Evolutionary conservation across 35 echinoderm and acorn worm genomes (phyloP), one percentile per base, ranked within the genome.

Genomic region (Acanthaster planci): DNA sequence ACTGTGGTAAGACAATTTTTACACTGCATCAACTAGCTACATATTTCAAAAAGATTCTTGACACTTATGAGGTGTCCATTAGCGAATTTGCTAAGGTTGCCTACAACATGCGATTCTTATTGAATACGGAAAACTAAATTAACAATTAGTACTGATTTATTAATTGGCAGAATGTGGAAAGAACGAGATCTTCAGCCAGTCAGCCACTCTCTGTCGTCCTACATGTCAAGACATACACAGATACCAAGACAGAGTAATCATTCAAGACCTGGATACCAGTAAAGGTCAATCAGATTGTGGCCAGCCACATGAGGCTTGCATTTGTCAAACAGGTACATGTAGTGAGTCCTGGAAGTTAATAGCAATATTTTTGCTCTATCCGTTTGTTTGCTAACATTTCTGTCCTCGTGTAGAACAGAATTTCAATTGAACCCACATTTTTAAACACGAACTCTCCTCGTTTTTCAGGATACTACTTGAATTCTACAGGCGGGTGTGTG

Each of bases 401-500:
- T n/a, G n/a, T n/a, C n/a, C n/a, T n/a, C n/a, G n/a, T n/a, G n/a
- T n/a, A n/a, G n/a, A n/a, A n/a, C n/a, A n/a, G n/a, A n/a, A n/a
- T n/a, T n/a, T n/a, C n/a, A n/a, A n/a, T n/a, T n/a, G n/a, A n/a
- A n/a, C n/a, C n/a, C n/a, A n/a, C n/a, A n/a, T n/a, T n/a, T n/a
- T n/a, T n/a, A n/a, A n/a, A n/a, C n/a, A n/a, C n/a, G n/a, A n/a
- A n/a, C n/a, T n/a, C n/a, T n/a, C n/a, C 12, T 47, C 42, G 12
- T 6, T 47, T 47, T 5, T 77, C 82, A 26, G 92, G 88, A 15
- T 94, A 68, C 56, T 94, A 94, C 72, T 78, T 84, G n/a, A 87
- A 90, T 19, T 19, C 31, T 21, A 58, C 82, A 15, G 79, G 58
- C 7, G 78, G 78, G 8, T 94, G 92, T 27, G 84, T 94, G 18